Base-by-base conservation (phyloP, 2,113 vertebrate species). In the Sander vitreus region DNA sequence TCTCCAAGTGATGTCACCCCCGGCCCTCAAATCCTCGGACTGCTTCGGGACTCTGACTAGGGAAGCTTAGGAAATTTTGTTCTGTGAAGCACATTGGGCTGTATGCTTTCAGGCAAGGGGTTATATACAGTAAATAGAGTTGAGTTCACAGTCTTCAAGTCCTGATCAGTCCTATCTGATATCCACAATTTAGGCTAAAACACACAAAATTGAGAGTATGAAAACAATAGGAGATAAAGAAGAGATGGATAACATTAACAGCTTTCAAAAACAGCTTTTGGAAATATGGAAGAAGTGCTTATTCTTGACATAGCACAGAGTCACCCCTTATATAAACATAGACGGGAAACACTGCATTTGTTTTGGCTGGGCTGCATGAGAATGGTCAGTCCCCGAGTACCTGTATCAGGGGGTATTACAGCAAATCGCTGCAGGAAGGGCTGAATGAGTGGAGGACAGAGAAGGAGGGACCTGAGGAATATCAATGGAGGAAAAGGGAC, bases 281-380 rank as follows among this genome's bases (percentile, higher is more conserved):
- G 82, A 83, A 81, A 66, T 2, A 70, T 73, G 50, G 71, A 82
- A 27, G 43, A 88, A 73, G 25, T 14, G 18, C 50, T 54, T 68
- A 54, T 54, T 54, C 48, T n/a, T 36, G 87, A 91, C 83, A 75
- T 36, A 87, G 76, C 76, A 64, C 86, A 90, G 79, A 83, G 63
- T 84, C 81, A 71, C 72, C 36, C 54, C 74, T 89, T 76, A 80
- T 89, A 81, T 85, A 82, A 84, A 82, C 83, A 83, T 16, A 51
- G 84, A 86, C 2, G 47, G 83, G 89, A 89, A 91, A 85, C 68
- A 81, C 78, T 80, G 62, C 76, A 86, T 94, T 93, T 94, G 84
- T 88, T 87, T 93, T 93, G 94, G 91, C 92, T 55, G 81, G 6
- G 47, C 66, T 13, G 57, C 43, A 12, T 23, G 51, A 72, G 51